These are phyloP conservation scores for Archaeoteleia sp. DNA, from an alignment of 2,888 invertebrate genomes.

Conservation along the genomic window DNA sequence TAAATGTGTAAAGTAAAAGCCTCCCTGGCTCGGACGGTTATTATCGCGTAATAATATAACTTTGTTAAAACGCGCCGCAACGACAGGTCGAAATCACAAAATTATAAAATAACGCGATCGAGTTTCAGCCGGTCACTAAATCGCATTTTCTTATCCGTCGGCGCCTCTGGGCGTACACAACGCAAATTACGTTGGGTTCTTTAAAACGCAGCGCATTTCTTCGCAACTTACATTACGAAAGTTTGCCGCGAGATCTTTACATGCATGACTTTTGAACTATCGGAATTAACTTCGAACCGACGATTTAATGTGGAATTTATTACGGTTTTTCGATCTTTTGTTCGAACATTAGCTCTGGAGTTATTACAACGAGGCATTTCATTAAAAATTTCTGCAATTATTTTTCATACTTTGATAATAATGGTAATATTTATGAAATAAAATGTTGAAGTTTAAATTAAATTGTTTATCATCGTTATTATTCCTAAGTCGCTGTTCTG, in stretches of 20 bases:
- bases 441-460: no score
- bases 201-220: no score
- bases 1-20: slow-evolving; percentile 41
- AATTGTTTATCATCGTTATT: no score
- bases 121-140: slow-evolving; percentile 29
- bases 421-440: no score
- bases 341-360: background rate
- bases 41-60: slow-evolving; percentile 62
- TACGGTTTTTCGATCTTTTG: background rate
- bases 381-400: no score
- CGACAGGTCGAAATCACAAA: slow-evolving; percentile 59
- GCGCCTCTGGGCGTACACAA: slow-evolving; percentile 1
- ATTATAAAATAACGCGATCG: slow-evolving; percentile 58
- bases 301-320: background rate
- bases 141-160: slow-evolving; percentile 28
- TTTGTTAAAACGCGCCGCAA: slow-evolving; percentile 56
- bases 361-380: no score
- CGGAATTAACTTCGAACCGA: background rate
- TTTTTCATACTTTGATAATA: no score
- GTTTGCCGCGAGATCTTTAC: slow-evolving; percentile 7
- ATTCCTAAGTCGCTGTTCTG: no score
- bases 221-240: background rate
- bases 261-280: slow-evolving; percentile 18
- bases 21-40: slow-evolving; percentile 49
- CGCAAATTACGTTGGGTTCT: slow-evolving; percentile 3